Base-by-base conservation (phyloP, 2,113 vertebrate genomes). In the Phalacrocorax carbo region DNA sequence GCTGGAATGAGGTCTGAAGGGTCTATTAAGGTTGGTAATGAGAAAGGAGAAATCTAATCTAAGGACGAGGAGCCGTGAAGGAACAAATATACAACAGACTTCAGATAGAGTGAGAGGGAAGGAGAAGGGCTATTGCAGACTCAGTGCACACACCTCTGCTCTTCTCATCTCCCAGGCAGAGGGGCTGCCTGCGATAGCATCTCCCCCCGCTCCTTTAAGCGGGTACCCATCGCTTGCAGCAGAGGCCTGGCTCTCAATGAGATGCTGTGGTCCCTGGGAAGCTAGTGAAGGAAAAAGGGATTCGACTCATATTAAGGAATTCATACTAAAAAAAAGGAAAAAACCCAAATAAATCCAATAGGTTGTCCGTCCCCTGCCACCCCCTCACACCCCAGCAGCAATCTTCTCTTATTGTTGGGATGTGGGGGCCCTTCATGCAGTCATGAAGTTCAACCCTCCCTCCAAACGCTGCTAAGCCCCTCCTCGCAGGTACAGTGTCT, bases 1-100 rank as follows among this genome's bases (percentile, higher is more conserved):
- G 98, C 98, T 98, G 98, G 98, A 99, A 99, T 99, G 99, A 99
- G 99, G 98, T 99, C 98, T 98, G 98, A 98, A 99, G 98, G 98
- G 98, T 99, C 99, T 99, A 99, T 99, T 99, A 99, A 98, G 97
- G 98, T 95, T 98, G 97, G 98, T 99, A 99, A 99, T 99, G 99
- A 99, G 99, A 99, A 99, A 98, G 98, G 98, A 98, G 98, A 98
- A 98, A 98, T 98, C 98, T 98, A 98, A 99, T 99, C 98, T 98
- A 97, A 98, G 98, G 97, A 98, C 97, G 96, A 98, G 98, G 96
- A 98, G 97, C 98, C 89, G 96, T 91, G 96, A 97, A 97, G 97
- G 98, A 95, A 97, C 98, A 98, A 97, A 98, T 98, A 98, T 97
- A 98, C 98, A 98, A 97, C 96, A 95, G 97, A 69, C 98, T 97